Evolutionary conservation across 2,888 invertebrate genomes (phyloP), one percentile per base, ranked within the genome.

Genomic region (Noctua pronuba): DNA sequence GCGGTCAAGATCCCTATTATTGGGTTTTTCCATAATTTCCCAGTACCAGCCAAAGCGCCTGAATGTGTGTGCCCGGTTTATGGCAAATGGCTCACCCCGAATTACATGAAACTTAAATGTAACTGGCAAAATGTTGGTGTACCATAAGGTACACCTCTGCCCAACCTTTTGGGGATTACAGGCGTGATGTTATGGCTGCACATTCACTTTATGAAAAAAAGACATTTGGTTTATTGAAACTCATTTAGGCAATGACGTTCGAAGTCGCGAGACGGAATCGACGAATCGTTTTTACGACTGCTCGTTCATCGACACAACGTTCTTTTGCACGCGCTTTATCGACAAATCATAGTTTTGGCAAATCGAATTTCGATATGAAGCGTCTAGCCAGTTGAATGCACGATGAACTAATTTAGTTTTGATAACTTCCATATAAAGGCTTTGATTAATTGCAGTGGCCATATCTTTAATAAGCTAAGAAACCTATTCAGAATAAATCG

Each of bases 331-430:
- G 28, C 60, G 60, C 46, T 83, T 75, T 75, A 75, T 77, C 65
- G 60, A 79, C 35, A 69, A 68, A 77, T 77, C 70, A 75, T 71
- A 83, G 80, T 87, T 83, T 66, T 52, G 71, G 80, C 69, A 76
- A 85, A 86, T 82, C 67, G 78, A 86, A 80, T 84, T 75, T 60
- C 73, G 81, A 81, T 84, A 70, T 66, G 68, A 44, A 35, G 64
- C 41, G 80, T 78, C 84, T 81, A 69, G 74, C 65, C 66, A 41
- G 74, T 70, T 81, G 68, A 77, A 77, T 69, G 77, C 38, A 68
- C 68, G 21, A 68, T 13, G 24, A 16, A 75, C 16, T 80, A 52
- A 80, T 75, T 65, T 66, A 0, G 21, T 66, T 75, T 75, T 28
- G 24, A 79, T 69, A 4, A 64, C 52, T 62, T 65, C 5, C 35